Percentiles rank a stretch among this genome's conserved stretches.
These are phyloP conservation scores for Patiria pectinifera DNA, from an alignment of 53 echinoderm and acorn worm genomes.

Conservation along the genomic window DNA sequence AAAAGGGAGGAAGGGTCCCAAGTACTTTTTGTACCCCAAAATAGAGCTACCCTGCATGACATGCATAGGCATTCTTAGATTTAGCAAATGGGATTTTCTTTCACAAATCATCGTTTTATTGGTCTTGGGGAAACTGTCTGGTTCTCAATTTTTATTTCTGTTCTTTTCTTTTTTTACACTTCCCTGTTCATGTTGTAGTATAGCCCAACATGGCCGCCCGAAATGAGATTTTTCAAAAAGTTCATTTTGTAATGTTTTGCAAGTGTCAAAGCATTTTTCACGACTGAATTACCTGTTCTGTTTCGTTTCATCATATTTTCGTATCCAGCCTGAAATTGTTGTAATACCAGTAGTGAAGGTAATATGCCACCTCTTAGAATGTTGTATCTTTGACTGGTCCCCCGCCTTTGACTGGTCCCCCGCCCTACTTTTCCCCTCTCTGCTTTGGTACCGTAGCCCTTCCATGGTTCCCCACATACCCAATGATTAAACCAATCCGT, in stretches of 20 bases:
- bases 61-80: too few species aligned
- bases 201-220: background rate
- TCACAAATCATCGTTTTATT: background rate
- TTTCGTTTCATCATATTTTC: constrained; percentile 45
- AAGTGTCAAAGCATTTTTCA: background rate
- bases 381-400: constrained; percentile 18
- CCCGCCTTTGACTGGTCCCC: background rate
- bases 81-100: background rate
- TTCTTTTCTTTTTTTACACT: background rate
- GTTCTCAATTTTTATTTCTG: background rate
- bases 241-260: background rate
- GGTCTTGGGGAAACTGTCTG: background rate
- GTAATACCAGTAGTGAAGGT: constrained; percentile 59
- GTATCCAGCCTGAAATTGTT: constrained; percentile 60
- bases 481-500: constrained; percentile 6
- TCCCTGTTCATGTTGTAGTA: background rate
- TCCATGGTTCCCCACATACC: constrained; percentile 41
- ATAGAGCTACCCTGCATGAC: background rate
- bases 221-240: background rate
- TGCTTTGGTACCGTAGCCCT: background rate
- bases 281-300: constrained; percentile 38
- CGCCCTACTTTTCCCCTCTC: background rate
- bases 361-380: constrained; percentile 37
- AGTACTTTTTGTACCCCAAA: background rate
- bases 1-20: background rate